phyloP scores from a whole-genome alignment of 2,888 invertebrate genomes.

The Drosophila neotestacea region DNA sequence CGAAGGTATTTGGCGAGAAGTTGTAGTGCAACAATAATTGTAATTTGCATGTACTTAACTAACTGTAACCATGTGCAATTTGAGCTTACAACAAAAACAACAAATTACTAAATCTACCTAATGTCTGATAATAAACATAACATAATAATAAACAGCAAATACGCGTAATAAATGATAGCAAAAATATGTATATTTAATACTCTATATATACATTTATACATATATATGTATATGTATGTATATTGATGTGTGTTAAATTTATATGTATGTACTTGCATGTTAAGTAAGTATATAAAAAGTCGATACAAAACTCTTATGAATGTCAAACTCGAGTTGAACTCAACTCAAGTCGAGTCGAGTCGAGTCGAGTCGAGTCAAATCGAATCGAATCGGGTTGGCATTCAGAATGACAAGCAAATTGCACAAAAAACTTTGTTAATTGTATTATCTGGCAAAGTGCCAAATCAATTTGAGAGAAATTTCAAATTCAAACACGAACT shows the following conservation, averaged over 20 bases:
- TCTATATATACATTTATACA: constrained; percentile 14
- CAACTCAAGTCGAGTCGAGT: not conserved
- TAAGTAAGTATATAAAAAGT: not conserved
- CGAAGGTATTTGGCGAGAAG: constrained; percentile 2
- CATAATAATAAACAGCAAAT: constrained; percentile 1
- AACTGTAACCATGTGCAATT: constrained; percentile 64
- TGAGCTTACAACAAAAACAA: constrained; percentile 56
- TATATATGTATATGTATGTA: constrained; percentile 5
- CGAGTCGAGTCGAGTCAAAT: not conserved
- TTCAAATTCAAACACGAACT: constrained; percentile 22
- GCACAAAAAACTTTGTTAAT: constrained; percentile 41
- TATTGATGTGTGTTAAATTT: constrained; percentile 5
- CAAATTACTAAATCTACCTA: constrained; percentile 18
- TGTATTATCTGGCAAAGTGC: constrained; percentile 29
- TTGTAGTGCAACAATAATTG: constrained; percentile 26
- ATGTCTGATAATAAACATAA: constrained; percentile 17
- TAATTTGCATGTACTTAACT: constrained; percentile 33
- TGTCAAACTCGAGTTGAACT: constrained; percentile 3
- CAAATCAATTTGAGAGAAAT: constrained; percentile 43
- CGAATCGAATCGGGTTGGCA: constrained; percentile 1
- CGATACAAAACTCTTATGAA: not conserved
- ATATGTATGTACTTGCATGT: not conserved
- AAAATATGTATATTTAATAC: not conserved
- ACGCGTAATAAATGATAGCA: not conserved
- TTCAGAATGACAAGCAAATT: constrained; percentile 25